Evolutionary conservation across 1,140 invertebrate genomes (phyloP), one percentile per base, ranked within the genome.

Genomic region (Heliconius congener): DNA sequence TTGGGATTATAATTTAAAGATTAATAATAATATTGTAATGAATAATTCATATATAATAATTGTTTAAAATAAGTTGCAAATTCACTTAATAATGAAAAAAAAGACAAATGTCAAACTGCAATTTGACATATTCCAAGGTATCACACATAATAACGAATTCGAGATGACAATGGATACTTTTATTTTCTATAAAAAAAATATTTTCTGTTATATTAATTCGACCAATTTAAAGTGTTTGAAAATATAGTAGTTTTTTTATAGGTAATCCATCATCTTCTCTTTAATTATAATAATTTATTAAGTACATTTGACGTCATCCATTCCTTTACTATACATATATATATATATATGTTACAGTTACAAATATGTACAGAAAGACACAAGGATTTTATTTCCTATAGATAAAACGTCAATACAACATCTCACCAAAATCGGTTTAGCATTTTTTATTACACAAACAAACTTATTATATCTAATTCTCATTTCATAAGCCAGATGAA

Each of bases 241-340:
- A 66, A 27, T 66, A 66, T 52, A 66, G 27, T 3, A 16, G 23
- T 30, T 5, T 66, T n/a, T 27, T 16, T 13, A 27, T 27, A 66
- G 27, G 19, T 27, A 66, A 27, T 66, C 60, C 60, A 66, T 66
- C 27, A 66, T 66, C 23, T 66, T 66, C 60, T 66, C 60, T 23
- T 66, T 30, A 30, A 30, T 66, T 66, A 72, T 72, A 80, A 76
- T 80, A 79, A 79, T 72, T 83, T 90, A 89, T 92, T 92, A 93
- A 93, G 91, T 91, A 91, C 91, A 91, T 88, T 79, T 83, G 86
- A 85, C 85, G 85, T 81, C 82, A 82, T 80, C 82, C 86, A 80
- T 78, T 83, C 78, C 80, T 85, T 87, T 82, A 89, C 83, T 86
- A 84, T 87, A 91, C 85, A 89, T 84, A 79, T 66, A 79, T 66